These are phyloP conservation scores for Ascaphus truei DNA, from an alignment of 2,113 vertebrate genomes.

Conservation along the genomic window DNA sequence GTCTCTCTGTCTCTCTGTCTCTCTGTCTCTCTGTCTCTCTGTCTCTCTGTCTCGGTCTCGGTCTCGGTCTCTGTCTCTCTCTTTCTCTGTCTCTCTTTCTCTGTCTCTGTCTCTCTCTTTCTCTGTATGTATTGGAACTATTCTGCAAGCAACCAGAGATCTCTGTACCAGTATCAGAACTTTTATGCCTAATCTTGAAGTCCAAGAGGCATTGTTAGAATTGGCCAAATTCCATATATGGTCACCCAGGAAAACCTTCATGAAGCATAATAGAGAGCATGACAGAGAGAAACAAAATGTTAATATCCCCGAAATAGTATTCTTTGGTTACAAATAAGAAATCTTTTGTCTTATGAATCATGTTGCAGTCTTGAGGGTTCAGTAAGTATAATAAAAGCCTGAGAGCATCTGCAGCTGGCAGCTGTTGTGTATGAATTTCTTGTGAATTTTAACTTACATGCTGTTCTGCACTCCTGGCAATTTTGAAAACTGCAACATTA, in stretches of 20 bases:
- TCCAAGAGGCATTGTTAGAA: neutral
- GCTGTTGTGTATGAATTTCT: neutral
- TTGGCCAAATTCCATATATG: neutral
- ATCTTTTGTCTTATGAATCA: neutral
- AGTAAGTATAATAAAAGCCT: neutral
- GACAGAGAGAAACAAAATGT: neutral
- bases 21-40: too few relatives aligned
- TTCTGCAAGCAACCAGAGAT: neutral
- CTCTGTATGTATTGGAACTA: too few relatives aligned
- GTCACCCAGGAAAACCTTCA: neutral
- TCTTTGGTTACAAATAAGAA: neutral
- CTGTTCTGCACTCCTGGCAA: neutral
- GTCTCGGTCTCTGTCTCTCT: too few relatives aligned
- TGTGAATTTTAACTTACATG: neutral
- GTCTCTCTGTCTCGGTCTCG: too few relatives aligned
- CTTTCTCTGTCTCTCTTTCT: too few relatives aligned
- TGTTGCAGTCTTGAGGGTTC: conserved; percentile 4
- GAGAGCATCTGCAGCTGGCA: conserved; percentile 5
- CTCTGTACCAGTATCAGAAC: neutral
- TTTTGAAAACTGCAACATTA: conserved; percentile 1
- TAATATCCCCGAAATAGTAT: neutral
- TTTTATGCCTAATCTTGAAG: neutral
- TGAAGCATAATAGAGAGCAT: neutral
- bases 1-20: too few relatives aligned
- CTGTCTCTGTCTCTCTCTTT: too few relatives aligned